Conservation (phyloP, 1,140 invertebrate species). For the Cydia fagiglandana region DNA sequence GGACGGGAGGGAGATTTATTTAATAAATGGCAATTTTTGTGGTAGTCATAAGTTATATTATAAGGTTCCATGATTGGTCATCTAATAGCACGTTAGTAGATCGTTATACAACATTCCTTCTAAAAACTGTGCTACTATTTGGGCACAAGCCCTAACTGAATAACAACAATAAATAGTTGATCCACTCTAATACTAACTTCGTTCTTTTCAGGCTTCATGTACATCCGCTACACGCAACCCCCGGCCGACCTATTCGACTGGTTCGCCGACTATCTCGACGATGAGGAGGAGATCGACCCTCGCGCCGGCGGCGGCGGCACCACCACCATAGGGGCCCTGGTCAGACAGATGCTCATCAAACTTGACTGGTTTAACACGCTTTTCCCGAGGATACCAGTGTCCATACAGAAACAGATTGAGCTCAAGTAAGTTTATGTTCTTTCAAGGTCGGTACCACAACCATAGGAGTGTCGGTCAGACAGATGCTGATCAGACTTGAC, state of each 20-base stretch:
- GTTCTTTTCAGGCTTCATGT: conserved; percentile 81
- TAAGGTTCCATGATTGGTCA: too few species aligned
- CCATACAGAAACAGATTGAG: conserved; percentile 95
- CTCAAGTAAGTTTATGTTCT: conserved; percentile 75
- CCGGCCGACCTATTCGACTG: conserved; percentile 97
- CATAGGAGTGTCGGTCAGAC: conserved; percentile 95
- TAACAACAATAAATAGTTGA: too few species aligned
- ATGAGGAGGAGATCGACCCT: conserved; percentile 97
- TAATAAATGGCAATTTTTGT: too few species aligned
- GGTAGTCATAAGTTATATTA: too few species aligned
- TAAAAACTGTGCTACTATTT: too few species aligned
- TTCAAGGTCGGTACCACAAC: conserved; percentile 88
- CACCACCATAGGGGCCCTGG: conserved; percentile 96
- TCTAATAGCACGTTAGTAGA: too few species aligned
- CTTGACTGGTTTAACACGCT: conserved; percentile 99
- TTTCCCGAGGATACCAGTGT: conserved; percentile 99
- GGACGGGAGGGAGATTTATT: too few species aligned
- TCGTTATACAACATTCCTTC: too few species aligned
- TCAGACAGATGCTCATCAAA: conserved; percentile 96
- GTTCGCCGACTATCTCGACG: conserved; percentile 97
- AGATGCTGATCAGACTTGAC: conserved; percentile 97
- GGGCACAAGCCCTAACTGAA: too few species aligned
- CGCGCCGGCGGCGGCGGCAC: conserved; percentile 97
- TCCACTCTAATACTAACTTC: not conserved
- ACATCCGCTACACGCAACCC: conserved; percentile 95